Conservation (phyloP, 2,113 vertebrate genomes). For the Halichoeres trimaculatus region DNA sequence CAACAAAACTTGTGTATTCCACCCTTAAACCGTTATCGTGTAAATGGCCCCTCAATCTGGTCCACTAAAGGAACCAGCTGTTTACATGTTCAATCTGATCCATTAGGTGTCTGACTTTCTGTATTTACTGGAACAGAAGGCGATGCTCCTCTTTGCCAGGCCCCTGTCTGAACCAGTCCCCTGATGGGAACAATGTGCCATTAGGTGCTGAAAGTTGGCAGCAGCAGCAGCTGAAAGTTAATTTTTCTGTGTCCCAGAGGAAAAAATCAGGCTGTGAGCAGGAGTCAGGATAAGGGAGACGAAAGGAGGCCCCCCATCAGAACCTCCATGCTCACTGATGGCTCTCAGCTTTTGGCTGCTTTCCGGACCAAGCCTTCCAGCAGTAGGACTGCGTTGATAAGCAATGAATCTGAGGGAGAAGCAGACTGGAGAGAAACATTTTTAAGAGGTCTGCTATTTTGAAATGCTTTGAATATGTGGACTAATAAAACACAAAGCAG, state of each 20-base stretch:
- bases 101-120: conserved; percentile 14
- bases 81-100: conserved; percentile 6
- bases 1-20: too few relatives aligned
- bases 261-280: conserved; percentile 40
- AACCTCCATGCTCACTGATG: conserved; percentile 56
- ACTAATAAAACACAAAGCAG: not conserved
- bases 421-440: conserved; percentile 26
- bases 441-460: conserved; percentile 6
- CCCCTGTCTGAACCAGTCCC: conserved; percentile 15
- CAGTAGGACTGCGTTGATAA: conserved; percentile 31
- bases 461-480: conserved; percentile 15
- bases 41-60: too few relatives aligned
- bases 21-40: too few relatives aligned
- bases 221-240: conserved; percentile 42
- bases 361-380: conserved; percentile 46
- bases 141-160: not conserved
- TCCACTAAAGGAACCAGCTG: too few relatives aligned
- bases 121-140: conserved; percentile 1
- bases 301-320: conserved; percentile 50
- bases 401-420: conserved; percentile 21
- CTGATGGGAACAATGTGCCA: conserved; percentile 51
- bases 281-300: conserved; percentile 46
- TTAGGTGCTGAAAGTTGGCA: conserved; percentile 55
- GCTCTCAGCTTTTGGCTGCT: conserved; percentile 61
- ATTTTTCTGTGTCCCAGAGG: conserved; percentile 43